A percentile compares a stretch with the other conserved stretches of the same genome.
These are phyloP conservation scores for Gopherus flavomarginatus DNA, from an alignment of 2,113 vertebrate genomes.

Conservation along the genomic window DNA sequence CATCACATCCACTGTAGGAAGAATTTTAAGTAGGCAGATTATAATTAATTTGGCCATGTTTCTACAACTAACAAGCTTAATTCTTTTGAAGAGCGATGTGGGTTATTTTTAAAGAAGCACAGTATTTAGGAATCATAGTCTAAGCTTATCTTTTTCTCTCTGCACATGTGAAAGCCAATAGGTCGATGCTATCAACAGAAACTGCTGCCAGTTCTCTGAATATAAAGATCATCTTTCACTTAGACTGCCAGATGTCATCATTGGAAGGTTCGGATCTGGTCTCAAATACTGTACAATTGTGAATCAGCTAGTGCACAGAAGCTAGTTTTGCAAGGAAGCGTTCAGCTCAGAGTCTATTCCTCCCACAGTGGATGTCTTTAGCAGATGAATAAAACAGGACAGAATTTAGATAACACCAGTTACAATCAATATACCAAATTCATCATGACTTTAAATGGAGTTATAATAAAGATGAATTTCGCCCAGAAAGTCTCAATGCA, in stretches of 20 bases:
- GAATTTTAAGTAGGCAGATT: neutral
- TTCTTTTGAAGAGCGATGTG: neutral
- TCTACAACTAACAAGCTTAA: neutral
- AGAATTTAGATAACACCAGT: neutral
- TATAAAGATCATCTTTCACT: neutral
- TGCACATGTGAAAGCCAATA: fast-evolving
- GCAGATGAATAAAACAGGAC: neutral
- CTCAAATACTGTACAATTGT: neutral
- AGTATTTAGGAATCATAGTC: neutral
- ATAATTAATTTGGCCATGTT: neutral
- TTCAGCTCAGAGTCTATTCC: neutral
- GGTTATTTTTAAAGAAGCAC: neutral
- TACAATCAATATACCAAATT: neutral
- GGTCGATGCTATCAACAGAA: neutral
- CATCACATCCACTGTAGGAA: fast-evolving
- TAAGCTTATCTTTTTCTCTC: neutral
- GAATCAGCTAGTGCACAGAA: neutral
- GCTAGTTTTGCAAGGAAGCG: neutral
- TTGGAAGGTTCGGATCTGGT: neutral
- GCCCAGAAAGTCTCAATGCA: neutral
- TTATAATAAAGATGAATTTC: neutral
- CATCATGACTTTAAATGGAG: neutral
- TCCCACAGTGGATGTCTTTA: neutral
- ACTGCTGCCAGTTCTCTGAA: neutral
- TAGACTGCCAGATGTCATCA: neutral